These are phyloP conservation scores for Cyanistes caeruleus DNA, from an alignment of 2,113 vertebrate species.

Conservation along the genomic window DNA sequence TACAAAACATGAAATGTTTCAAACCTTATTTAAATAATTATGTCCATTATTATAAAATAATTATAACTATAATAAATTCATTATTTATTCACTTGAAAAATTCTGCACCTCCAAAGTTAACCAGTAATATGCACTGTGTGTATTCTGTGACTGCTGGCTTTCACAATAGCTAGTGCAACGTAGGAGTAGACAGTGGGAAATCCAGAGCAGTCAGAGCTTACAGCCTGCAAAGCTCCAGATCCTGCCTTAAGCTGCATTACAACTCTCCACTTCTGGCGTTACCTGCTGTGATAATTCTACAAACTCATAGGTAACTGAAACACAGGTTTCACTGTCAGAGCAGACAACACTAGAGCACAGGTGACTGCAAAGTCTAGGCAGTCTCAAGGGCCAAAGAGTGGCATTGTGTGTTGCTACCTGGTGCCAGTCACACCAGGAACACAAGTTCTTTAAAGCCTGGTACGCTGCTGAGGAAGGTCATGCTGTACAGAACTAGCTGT, in stretches of 20 bases:
- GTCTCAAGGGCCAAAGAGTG: neutral
- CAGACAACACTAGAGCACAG: accelerated
- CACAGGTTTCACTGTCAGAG: neutral
- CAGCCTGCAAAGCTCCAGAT: neutral
- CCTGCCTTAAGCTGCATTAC: neutral
- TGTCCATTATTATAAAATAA: neutral
- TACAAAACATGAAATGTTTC: neutral
- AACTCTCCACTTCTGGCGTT: neutral
- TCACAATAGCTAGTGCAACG: accelerated
- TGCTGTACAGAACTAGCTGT: neutral
- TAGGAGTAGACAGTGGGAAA: neutral
- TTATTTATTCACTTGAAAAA: neutral
- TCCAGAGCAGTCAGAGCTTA: neutral
- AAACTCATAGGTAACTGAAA: neutral
- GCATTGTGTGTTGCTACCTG: accelerated
- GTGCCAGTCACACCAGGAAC: neutral
- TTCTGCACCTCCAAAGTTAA: neutral
- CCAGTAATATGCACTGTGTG: neutral
- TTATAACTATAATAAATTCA: neutral
- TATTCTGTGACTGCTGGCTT: neutral
- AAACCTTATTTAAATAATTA: neutral
- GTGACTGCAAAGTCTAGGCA: neutral
- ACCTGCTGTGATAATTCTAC: neutral
- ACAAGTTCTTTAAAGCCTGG: neutral
- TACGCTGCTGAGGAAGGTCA: neutral